Evolutionary conservation across 1,140 invertebrate genomes (phyloP).

Genomic region (Brachionus rubens): DNA sequence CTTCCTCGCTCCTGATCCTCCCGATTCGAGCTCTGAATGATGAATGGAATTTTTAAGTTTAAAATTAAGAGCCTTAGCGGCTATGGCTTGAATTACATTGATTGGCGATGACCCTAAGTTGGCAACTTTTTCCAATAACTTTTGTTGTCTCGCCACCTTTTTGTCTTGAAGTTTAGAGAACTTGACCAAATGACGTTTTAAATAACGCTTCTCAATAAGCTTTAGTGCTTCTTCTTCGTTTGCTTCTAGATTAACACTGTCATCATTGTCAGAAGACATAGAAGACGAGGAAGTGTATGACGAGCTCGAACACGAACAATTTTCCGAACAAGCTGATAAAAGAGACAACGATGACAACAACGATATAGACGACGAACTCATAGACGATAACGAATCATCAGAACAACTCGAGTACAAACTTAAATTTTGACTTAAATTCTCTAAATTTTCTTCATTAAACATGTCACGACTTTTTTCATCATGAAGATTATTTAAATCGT

Average conservation of each 20-base stretch:
- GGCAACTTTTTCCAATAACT: constrained; percentile 34
- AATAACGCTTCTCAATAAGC: neutral
- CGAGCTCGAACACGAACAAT: neutral
- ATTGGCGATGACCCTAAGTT: constrained; percentile 45
- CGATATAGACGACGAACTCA: neutral
- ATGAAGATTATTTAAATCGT: neutral
- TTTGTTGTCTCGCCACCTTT: constrained; percentile 26
- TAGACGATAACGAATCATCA: neutral
- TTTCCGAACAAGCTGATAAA: neutral
- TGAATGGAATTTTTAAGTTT: constrained; percentile 6
- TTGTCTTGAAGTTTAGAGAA: constrained; percentile 9
- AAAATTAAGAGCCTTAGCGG: constrained; percentile 41
- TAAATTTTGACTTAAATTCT: constrained; percentile 32
- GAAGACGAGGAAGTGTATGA: neutral
- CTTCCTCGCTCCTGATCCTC: neutral
- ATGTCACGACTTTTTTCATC: neutral
- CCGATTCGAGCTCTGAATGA: neutral
- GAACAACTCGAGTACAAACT: constrained; percentile 4
- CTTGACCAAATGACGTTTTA: neutral
- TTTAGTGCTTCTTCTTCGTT: neutral
- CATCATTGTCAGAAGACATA: neutral
- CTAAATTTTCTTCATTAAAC: constrained; percentile 5
- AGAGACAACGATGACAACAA: constrained; percentile 21
- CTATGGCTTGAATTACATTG: constrained; percentile 37
- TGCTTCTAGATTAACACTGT: neutral